phyloP scores from a whole-genome alignment of 2,113 vertebrate species.

The Eulemur rufifrons region DNA sequence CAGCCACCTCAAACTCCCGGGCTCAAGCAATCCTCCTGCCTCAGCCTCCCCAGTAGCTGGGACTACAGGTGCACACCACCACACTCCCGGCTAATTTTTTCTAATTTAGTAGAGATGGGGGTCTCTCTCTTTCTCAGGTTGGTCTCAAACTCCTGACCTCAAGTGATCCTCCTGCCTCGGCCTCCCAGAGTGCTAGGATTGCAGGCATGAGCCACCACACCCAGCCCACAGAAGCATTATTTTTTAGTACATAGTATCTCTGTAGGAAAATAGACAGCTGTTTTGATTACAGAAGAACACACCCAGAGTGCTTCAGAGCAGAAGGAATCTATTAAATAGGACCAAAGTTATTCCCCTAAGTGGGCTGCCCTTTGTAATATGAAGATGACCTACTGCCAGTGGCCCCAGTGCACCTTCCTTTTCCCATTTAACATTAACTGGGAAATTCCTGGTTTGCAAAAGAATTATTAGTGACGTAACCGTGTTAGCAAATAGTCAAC shows the following conservation, averaged over 20 bases:
- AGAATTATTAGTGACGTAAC: not conserved
- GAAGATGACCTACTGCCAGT: not conserved
- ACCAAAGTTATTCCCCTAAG: not conserved
- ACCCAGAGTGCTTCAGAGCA: not conserved
- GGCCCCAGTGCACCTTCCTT: not conserved
- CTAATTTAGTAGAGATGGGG: too few species aligned
- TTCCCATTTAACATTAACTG: not conserved
- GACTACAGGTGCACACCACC: too few species aligned
- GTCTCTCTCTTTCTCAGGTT: too few species aligned
- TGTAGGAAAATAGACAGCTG: not conserved
- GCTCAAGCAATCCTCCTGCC: too few species aligned
- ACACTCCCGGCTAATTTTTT: too few species aligned
- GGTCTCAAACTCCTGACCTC: too few species aligned
- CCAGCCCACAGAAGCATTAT: not conserved
- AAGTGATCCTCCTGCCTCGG: too few species aligned
- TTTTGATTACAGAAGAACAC: not conserved
- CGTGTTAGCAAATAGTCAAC: not conserved
- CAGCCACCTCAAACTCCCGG: too few species aligned
- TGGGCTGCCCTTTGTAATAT: not conserved
- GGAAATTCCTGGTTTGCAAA: conserved; percentile 29
- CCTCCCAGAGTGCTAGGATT: too few species aligned
- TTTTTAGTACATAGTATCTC: not conserved
- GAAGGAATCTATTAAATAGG: not conserved
- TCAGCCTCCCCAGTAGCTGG: too few species aligned
- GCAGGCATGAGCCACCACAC: too few species aligned